These are phyloP conservation scores for Pangasius macronema DNA, from an alignment of 2,797 vertebrate genomes.

Conservation along the genomic window DNA sequence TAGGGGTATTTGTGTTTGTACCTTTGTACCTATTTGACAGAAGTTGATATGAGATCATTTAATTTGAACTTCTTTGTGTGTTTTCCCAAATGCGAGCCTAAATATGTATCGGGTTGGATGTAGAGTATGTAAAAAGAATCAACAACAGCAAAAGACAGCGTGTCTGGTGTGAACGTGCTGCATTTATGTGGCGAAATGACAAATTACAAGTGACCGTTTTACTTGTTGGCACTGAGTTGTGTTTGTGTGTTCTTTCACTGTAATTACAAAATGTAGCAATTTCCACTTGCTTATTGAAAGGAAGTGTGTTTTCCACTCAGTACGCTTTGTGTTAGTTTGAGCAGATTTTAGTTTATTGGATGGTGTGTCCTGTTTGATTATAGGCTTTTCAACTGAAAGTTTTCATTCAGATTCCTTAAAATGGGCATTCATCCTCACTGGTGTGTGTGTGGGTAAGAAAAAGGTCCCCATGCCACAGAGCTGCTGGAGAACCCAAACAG, in stretches of 20 bases:
- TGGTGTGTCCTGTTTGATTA: neutral
- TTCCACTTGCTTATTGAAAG: neutral
- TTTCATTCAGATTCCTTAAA: conserved; percentile 22
- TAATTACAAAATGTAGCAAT: neutral
- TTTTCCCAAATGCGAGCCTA: neutral
- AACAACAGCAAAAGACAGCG: neutral
- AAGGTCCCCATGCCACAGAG: neutral
- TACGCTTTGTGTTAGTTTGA: neutral
- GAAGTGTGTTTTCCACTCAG: neutral
- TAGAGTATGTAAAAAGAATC: neutral
- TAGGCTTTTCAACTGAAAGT: neutral
- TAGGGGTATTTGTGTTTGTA: neutral
- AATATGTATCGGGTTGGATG: neutral
- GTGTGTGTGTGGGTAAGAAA: neutral
- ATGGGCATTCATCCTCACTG: neutral
- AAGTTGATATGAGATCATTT: neutral
- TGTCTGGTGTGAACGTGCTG: neutral
- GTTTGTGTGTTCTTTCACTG: neutral
- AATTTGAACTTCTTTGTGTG: neutral
- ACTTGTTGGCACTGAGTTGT: neutral
- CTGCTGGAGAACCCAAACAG: neutral
- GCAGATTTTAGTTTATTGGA: neutral
- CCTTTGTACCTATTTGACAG: neutral
- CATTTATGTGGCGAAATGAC: neutral
- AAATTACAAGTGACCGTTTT: neutral